Conservation (phyloP, 1,140 invertebrate genomes). For the Acromyrmex charruanus region DNA sequence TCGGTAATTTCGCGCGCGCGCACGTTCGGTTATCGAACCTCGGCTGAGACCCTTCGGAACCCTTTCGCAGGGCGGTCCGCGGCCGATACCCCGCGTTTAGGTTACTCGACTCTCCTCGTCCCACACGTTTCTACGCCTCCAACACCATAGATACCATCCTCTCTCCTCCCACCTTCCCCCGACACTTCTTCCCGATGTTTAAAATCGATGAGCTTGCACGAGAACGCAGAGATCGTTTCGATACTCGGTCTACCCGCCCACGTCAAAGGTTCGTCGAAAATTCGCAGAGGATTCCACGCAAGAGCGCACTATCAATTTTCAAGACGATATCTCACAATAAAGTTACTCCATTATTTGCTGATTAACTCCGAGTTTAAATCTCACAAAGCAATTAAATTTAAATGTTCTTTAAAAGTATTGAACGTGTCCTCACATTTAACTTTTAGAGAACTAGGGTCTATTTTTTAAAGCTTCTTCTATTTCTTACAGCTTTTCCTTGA, state of each 20-base stretch:
- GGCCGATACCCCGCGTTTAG: slow-evolving; percentile 69
- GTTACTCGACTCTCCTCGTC: slow-evolving; percentile 38
- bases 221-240: slow-evolving; percentile 59
- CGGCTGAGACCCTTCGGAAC: slow-evolving; percentile 24
- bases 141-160: neutral
- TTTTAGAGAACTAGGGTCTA: too few species aligned
- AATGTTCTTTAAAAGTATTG: neutral
- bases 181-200: slow-evolving; percentile 57
- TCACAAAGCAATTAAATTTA: neutral
- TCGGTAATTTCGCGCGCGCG: slow-evolving; percentile 74
- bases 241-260: slow-evolving; percentile 57
- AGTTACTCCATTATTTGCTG: slow-evolving; percentile 39
- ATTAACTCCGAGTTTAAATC: slow-evolving; percentile 10
- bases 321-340: neutral
- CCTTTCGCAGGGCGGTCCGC: slow-evolving; percentile 65
- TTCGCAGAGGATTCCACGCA: slow-evolving; percentile 8
- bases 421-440: neutral
- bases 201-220: slow-evolving; percentile 66
- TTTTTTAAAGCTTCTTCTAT: too few species aligned
- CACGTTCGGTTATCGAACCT: slow-evolving; percentile 74
- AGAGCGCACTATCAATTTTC: slow-evolving; percentile 8
- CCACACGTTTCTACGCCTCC: slow-evolving; percentile 46
- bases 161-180: neutral
- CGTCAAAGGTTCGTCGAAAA: slow-evolving; percentile 43
- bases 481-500: too few species aligned